Base-by-base conservation (phyloP, 2,888 invertebrate genomes). In the Anaspis maculata region DNA sequence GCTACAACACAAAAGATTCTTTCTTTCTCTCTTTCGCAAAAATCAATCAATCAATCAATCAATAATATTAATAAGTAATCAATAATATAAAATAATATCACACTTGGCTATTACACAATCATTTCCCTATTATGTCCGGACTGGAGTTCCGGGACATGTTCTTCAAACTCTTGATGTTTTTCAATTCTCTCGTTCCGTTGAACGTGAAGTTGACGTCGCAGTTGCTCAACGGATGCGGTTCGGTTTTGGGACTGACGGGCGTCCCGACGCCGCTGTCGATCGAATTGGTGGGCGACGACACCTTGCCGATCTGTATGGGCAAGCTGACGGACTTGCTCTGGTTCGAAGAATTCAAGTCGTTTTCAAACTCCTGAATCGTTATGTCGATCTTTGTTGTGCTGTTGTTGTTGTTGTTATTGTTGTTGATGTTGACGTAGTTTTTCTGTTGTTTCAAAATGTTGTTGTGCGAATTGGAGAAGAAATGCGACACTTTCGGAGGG, bases 191-290 rank as follows among this genome's bases (percentile, higher is more conserved):
- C 1, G 83, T 83, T 3, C 85, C 86, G 49, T 83, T 83, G 54
- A 80, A 88, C 42, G 79, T 82, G 26, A 87, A 84, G 53, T 79
- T 82, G 0, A 86, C 83, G 54, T 85, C 87, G 37, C 79, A 79
- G 51, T 82, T 79, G 44, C 85, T 83, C 3, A 88, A 54, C 0
- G 88, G 88, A 65, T 86, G 87, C 10, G 43, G 52, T 3, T 42
- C 32, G 22, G 60, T 61, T 35, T 64, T 66, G 16, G 70, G 69
- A 42, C 77, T 78, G 37, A 70, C 48, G 0, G 81, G 80, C 0
- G 80, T 80, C 0, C 75, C 76, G 5, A 80, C 72, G 0, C 80
- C 81, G 27, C 79, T 79, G 34, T 81, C 80, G 2, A 57, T 45
- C 4, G 61, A 60, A 40, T 55, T 56, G 5, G 57, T 61, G 3